Evolutionary conservation across 2,113 vertebrate genomes (phyloP).

Genomic region (Poecile atricapillus): DNA sequence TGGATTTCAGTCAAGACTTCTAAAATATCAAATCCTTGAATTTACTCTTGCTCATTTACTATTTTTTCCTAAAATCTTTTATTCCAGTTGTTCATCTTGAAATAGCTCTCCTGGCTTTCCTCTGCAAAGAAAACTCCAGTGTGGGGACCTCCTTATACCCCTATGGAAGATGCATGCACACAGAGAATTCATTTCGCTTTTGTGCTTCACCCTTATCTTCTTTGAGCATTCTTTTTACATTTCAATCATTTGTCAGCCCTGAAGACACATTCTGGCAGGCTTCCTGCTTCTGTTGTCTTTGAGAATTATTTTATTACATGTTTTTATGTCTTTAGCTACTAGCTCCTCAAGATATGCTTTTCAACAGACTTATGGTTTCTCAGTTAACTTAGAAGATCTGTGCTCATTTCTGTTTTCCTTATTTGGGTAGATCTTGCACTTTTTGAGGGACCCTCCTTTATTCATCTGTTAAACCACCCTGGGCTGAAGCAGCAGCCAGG

Average conservation of each 20-base stretch:
- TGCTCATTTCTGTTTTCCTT: neutral
- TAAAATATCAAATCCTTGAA: neutral
- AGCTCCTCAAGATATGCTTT: constrained; percentile 1
- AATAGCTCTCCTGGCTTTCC: neutral
- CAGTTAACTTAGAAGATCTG: neutral
- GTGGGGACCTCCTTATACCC: neutral
- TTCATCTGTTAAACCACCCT: neutral
- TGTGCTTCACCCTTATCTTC: constrained; percentile 33
- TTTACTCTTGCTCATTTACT: neutral
- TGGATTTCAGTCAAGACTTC: neutral
- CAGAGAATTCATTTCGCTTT: neutral
- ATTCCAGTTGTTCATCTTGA: neutral
- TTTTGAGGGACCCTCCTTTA: neutral
- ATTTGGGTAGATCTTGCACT: neutral
- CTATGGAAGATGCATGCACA: neutral
- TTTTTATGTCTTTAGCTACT: constrained; percentile 31
- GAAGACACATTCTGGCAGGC: constrained; percentile 20
- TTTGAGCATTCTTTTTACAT: constrained; percentile 37
- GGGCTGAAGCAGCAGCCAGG: neutral
- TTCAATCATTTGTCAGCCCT: constrained; percentile 30
- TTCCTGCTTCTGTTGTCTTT: constrained; percentile 51
- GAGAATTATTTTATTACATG: constrained; percentile 34
- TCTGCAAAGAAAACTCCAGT: neutral
- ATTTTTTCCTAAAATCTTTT: neutral
- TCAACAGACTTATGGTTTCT: neutral